These are phyloP conservation scores for Hassar affinis DNA, from an alignment of 2,113 vertebrate species.

Conservation along the genomic window DNA sequence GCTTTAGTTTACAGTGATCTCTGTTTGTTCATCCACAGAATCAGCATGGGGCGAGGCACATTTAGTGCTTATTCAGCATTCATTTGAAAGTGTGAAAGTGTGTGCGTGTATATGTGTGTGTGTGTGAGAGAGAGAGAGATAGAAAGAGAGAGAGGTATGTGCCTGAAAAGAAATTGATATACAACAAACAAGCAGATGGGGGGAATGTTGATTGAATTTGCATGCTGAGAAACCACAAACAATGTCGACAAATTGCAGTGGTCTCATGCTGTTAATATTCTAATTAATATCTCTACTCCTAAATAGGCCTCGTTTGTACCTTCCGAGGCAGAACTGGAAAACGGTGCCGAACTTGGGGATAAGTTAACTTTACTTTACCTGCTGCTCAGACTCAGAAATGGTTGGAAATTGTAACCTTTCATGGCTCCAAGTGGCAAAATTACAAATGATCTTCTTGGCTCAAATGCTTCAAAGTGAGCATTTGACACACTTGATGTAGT, in stretches of 20 bases:
- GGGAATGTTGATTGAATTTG: constrained; percentile 47
- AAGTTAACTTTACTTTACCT: constrained; percentile 29
- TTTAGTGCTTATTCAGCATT: constrained; percentile 21
- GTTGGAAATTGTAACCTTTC: constrained; percentile 11
- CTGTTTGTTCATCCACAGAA: constrained; percentile 20
- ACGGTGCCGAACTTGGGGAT: constrained; percentile 12
- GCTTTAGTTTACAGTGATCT: constrained; percentile 16
- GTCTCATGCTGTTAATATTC: constrained; percentile 47
- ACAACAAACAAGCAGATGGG: constrained; percentile 47
- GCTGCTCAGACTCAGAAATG: not conserved
- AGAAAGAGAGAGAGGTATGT: not conserved
- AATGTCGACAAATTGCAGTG: constrained; percentile 28
- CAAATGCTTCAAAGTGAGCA: not conserved
- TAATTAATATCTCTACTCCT: constrained; percentile 42
- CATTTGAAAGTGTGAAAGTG: constrained; percentile 4
- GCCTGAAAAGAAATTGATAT: constrained; percentile 28
- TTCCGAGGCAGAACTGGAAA: constrained; percentile 22
- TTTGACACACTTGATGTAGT: not conserved
- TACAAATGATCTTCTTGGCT: not conserved
- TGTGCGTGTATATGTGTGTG: constrained; percentile 4
- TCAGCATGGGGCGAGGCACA: not conserved
- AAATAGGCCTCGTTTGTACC: constrained; percentile 16
- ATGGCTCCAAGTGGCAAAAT: not conserved
- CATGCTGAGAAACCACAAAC: constrained; percentile 44
- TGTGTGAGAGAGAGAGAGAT: not conserved